Percentiles rank a stretch among this genome's conserved stretches.
Conservation (phyloP, 23 tunicate genomes). For the Halocynthia aurantium region DNA sequence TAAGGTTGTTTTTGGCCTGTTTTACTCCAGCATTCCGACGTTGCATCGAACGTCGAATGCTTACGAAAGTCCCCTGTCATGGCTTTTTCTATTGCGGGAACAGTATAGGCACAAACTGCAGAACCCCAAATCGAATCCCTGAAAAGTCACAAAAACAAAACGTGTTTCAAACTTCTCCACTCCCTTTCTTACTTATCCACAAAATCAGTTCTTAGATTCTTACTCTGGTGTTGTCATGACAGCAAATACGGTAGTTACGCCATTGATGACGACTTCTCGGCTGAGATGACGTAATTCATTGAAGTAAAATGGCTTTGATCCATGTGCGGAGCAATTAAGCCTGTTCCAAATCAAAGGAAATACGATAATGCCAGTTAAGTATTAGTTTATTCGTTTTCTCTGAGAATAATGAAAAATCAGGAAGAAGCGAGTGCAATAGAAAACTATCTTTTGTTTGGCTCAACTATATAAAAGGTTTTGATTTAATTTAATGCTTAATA, state of each 20-base stretch:
- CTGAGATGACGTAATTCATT: constrained; percentile 59
- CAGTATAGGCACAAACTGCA: constrained; percentile 71
- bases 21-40: constrained; percentile 35
- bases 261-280: constrained; percentile 28
- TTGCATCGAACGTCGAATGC: constrained; percentile 2
- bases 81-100: constrained; percentile 35
- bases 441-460: too few relatives aligned
- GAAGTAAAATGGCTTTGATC: constrained; percentile 61
- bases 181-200: too few relatives aligned
- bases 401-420: too few relatives aligned
- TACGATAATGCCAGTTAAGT: neutral
- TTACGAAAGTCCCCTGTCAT: constrained; percentile 56
- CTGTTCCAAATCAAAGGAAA: constrained; percentile 5
- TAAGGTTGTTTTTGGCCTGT: neutral
- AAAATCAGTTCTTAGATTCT: neutral
- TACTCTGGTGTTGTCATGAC: constrained; percentile 74
- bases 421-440: too few relatives aligned
- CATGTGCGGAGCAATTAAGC: constrained; percentile 72
- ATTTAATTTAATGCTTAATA: too few relatives aligned
- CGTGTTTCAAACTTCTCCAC: neutral
- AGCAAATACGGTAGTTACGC: constrained; percentile 43
- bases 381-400: too few relatives aligned
- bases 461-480: too few relatives aligned
- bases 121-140: constrained; percentile 63
- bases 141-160: neutral